phyloP scores from a whole-genome alignment of 2,113 vertebrate genomes.

The Raja brachyura region DNA sequence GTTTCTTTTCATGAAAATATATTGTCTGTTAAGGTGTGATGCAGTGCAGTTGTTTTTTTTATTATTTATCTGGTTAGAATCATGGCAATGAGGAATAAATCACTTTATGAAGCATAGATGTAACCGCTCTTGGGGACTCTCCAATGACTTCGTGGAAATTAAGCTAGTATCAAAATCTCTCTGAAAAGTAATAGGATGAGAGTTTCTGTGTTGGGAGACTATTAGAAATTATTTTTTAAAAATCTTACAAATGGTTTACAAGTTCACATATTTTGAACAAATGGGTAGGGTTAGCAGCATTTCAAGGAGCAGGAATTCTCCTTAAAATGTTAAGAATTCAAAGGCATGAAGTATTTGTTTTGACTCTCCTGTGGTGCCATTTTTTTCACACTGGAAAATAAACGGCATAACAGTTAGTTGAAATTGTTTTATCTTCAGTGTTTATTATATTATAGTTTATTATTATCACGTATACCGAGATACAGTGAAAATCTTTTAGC shows the following conservation, averaged over 20 bases:
- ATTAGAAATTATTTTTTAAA: constrained; percentile 9
- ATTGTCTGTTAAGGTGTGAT: constrained; percentile 44
- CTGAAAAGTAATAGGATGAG: constrained; percentile 40
- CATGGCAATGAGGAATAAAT: constrained; percentile 50
- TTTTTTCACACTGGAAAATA: neutral
- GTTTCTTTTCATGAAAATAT: constrained; percentile 48
- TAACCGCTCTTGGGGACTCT: constrained; percentile 45
- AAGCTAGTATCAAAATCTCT: constrained; percentile 10
- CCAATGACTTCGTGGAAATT: too few relatives aligned
- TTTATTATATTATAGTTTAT: neutral
- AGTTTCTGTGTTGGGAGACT: neutral
- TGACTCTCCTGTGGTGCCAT: neutral
- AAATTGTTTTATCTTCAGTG: neutral
- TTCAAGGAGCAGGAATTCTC: too few relatives aligned
- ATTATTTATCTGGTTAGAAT: constrained; percentile 47
- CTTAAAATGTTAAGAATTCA: neutral
- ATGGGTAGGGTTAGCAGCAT: neutral
- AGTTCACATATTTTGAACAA: neutral
- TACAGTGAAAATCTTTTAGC: too few relatives aligned
- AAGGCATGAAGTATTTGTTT: neutral
- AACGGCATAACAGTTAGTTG: neutral
- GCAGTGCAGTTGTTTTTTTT: constrained; percentile 47
- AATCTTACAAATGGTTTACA: neutral
- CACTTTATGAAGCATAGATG: constrained; percentile 61
- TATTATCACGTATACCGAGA: too few relatives aligned